Conservation (phyloP, 2,888 invertebrate genomes). For the Encarsia formosa region DNA sequence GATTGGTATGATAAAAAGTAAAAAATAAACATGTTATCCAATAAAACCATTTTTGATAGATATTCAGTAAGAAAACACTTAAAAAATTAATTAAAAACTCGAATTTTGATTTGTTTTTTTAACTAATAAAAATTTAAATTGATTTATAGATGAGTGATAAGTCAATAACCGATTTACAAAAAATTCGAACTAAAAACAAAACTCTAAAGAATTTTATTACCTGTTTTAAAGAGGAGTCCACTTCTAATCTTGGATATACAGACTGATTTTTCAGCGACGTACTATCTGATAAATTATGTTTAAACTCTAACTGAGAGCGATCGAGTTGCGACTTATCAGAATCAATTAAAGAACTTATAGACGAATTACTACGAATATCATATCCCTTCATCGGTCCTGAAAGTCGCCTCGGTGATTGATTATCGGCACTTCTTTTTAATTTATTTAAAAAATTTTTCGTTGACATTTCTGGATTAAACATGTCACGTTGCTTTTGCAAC, state of each 20-base stretch:
- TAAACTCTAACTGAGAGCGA: conserved; percentile 40
- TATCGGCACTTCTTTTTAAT: conserved; percentile 52
- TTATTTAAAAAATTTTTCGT: conserved; percentile 54
- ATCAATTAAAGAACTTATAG: conserved; percentile 47
- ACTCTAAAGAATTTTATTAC: too few species aligned
- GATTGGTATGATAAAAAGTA: too few species aligned
- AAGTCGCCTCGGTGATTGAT: conserved; percentile 48
- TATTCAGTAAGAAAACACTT: neutral
- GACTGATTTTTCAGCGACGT: conserved; percentile 32
- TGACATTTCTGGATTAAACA: conserved; percentile 55
- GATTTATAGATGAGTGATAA: conserved; percentile 1
- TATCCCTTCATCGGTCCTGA: conserved; percentile 56
- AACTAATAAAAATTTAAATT: conserved; percentile 1
- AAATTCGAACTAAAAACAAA: too few species aligned
- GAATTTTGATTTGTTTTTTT: too few species aligned
- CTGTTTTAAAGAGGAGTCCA: conserved; percentile 24
- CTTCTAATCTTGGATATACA: conserved; percentile 25
- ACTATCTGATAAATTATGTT: conserved; percentile 35
- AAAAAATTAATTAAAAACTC: neutral
- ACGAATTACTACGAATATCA: conserved; percentile 51
- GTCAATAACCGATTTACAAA: conserved; percentile 4
- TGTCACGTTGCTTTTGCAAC: conserved; percentile 55
- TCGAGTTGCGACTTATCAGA: conserved; percentile 49
- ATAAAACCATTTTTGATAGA: neutral
- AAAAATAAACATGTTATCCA: too few species aligned